These are phyloP conservation scores for Phyto melanocephala DNA, from an alignment of 2,888 invertebrate genomes.

Conservation along the genomic window DNA sequence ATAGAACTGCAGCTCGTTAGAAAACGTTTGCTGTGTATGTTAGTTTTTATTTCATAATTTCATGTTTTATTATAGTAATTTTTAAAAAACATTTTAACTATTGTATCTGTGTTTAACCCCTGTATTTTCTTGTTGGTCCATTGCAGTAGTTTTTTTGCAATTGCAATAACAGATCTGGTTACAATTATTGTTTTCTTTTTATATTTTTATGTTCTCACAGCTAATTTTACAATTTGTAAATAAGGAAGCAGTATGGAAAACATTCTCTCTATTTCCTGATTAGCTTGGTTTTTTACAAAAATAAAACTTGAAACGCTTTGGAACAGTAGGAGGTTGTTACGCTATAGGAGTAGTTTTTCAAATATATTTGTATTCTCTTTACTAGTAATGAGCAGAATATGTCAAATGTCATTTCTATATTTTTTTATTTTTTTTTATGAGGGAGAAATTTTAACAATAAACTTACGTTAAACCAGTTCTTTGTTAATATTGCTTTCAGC, in stretches of 20 bases:
- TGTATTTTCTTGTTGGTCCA: background rate
- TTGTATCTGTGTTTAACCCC: conserved; percentile 43
- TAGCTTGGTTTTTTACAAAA: conserved; percentile 50
- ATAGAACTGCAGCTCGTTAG: conserved; percentile 29
- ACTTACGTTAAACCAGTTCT: conserved; percentile 5
- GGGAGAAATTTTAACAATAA: background rate
- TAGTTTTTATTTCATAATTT: conserved; percentile 36
- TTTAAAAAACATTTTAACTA: conserved; percentile 40
- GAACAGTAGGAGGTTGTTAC: conserved; percentile 17
- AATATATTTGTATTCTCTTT: conserved; percentile 19
- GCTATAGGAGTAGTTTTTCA: background rate
- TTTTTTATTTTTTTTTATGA: background rate
- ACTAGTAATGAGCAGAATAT: conserved; percentile 66
- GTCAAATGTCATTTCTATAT: conserved; percentile 62
- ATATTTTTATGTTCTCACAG: conserved; percentile 43
- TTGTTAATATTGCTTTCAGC: background rate
- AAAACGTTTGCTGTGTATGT: background rate
- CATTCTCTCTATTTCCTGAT: conserved; percentile 38
- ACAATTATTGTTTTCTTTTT: conserved; percentile 42
- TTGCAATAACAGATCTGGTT: conserved; percentile 47
- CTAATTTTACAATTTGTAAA: conserved; percentile 32
- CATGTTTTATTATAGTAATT: conserved; percentile 59
- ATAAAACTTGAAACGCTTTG: background rate
- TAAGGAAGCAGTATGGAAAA: background rate
- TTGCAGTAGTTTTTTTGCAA: background rate